Conservation (phyloP, 2,797 vertebrate species). For the Silurus aristotelis region DNA sequence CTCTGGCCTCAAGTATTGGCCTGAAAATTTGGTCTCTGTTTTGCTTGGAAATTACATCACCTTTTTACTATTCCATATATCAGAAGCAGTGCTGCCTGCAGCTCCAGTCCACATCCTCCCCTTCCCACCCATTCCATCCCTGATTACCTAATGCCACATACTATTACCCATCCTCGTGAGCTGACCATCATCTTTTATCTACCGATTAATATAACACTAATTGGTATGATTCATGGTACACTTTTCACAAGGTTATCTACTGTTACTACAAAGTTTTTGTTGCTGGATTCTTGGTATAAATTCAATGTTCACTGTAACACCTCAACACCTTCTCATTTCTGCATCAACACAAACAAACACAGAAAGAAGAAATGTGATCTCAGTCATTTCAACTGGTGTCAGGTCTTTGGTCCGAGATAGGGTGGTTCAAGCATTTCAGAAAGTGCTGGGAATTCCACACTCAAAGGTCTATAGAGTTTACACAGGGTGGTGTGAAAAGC, state of each 20-base stretch:
- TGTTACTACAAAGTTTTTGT: not conserved
- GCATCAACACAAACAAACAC: not conserved
- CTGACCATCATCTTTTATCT: conserved; percentile 2
- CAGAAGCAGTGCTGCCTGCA: conserved; percentile 71
- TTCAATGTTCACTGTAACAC: not conserved
- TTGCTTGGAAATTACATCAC: conserved; percentile 76
- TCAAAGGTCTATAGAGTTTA: not conserved
- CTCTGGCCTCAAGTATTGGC: conserved; percentile 64
- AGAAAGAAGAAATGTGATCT: not conserved
- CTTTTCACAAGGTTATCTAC: not conserved
- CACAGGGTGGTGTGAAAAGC: not conserved
- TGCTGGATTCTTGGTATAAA: not conserved
- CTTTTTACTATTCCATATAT: conserved; percentile 74
- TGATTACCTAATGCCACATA: conserved; percentile 59
- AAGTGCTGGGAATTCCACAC: not conserved
- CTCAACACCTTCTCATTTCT: not conserved
- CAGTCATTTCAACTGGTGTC: not conserved
- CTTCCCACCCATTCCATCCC: conserved; percentile 62
- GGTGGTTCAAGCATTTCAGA: not conserved
- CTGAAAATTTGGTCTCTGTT: conserved; percentile 74
- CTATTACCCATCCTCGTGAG: conserved; percentile 53
- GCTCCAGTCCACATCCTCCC: conserved; percentile 56
- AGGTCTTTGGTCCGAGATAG: not conserved
- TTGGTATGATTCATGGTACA: not conserved
- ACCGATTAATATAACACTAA: not conserved